Evolutionary conservation across 1,140 invertebrate genomes (phyloP), one percentile per base, ranked within the genome.

Genomic region (Cherax quadricarinatus): DNA sequence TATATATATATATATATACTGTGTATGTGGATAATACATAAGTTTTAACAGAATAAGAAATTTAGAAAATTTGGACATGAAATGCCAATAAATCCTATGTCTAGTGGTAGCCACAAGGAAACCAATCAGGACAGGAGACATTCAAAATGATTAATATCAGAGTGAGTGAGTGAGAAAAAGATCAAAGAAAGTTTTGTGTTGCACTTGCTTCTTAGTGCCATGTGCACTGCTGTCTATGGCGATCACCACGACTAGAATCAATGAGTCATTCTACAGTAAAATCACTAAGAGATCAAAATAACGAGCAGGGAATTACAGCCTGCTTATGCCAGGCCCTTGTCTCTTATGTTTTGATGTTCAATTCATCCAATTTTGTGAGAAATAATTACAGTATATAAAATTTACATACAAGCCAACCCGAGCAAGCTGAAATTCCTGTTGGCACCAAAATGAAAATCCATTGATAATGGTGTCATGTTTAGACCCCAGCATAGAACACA

Each of bases 211-310:
- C 75, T 80, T 10, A 41, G 49, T 30, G 53, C 48, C 24, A 53
- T 30, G 49, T 89, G 80, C 84, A 85, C 70, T 84, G 88, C 88
- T 53, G 81, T 84, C 80, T 83, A 90, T 90, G 88, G 88, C 81
- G 81, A 53, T 86, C 84, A 91, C 73, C 78, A 81, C 83, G 89
- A 91, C 89, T 91, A 91, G 89, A 91, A 87, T 91, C 89, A 91
- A 86, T 81, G 89, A 91, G 89, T 91, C 89, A 86, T 89, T 89
- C 80, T 75, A 89, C 66, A 83, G 41, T 80, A 89, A 89, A 82
- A 75, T 84, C 62, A 89, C 62, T 81, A 60, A 73, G 88, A 89
- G 88, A 89, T 89, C 88, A 89, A 83, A 49, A 51, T 70, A 89
- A 82, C 66, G 75, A 84, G 62, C 70, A 66, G 88, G 88, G 62